Evolutionary conservation across 2,888 invertebrate species (phyloP).

Genomic region (Papilio demoleus): DNA sequence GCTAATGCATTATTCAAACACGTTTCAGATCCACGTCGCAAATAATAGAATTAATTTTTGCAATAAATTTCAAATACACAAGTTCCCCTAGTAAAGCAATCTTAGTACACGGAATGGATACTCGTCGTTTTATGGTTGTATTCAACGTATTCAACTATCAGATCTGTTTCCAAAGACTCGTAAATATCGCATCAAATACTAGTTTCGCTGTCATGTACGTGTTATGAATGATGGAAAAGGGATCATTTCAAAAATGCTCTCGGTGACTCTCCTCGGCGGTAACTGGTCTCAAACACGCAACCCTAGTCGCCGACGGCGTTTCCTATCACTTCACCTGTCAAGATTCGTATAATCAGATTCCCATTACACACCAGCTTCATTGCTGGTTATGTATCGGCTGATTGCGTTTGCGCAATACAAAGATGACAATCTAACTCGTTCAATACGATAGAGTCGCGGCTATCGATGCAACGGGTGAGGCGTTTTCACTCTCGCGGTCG

Average conservation of each 20-base stretch:
- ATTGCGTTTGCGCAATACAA: conserved; percentile 44
- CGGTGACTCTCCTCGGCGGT: conserved; percentile 68
- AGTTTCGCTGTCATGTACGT: conserved; percentile 51
- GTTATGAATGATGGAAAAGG: conserved; percentile 70
- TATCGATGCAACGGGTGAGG: conserved; percentile 60
- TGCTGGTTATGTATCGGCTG: conserved; percentile 53
- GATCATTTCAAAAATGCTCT: conserved; percentile 75
- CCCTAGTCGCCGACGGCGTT: conserved; percentile 68
- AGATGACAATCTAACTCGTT: conserved; percentile 51
- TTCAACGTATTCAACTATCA: conserved; percentile 30
- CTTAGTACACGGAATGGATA: conserved; percentile 44
- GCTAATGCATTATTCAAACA: conserved; percentile 68
- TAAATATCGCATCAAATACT: conserved; percentile 44
- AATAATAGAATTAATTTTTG: conserved; percentile 68
- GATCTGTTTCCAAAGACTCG: conserved; percentile 24
- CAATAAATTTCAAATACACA: conserved; percentile 57
- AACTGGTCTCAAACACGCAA: conserved; percentile 78
- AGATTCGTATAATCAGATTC: conserved; percentile 53
- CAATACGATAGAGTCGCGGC: conserved; percentile 52
- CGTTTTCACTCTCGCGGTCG: conserved; percentile 72
- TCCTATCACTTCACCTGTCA: conserved; percentile 73
- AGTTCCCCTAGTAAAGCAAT: conserved; percentile 55
- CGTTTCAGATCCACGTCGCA: conserved; percentile 57
- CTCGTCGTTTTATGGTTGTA: conserved; percentile 26
- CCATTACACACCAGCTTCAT: conserved; percentile 57